Conservation (phyloP, 2,888 invertebrate genomes). For the Epirrita christyi region DNA sequence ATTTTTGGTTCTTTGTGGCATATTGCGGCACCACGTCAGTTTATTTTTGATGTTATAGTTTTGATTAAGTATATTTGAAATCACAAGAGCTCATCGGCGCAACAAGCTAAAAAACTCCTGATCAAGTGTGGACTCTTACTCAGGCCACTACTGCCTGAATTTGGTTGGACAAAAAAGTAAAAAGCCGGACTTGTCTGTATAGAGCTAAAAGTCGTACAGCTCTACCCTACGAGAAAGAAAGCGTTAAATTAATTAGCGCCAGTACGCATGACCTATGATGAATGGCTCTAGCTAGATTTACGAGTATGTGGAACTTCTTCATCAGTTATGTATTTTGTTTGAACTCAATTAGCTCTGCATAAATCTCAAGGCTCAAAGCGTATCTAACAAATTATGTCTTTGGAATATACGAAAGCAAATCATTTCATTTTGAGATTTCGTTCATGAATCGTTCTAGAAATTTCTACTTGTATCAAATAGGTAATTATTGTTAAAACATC, state of each 20-base stretch:
- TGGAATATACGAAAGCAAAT: slow-evolving; percentile 4
- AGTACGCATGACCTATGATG: slow-evolving; percentile 68
- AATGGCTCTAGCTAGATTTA: slow-evolving; percentile 62
- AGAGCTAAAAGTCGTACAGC: background rate
- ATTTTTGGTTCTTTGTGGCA: too few relatives aligned
- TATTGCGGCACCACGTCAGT: too few relatives aligned
- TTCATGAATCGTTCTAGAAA: background rate
- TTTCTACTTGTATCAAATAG: too few relatives aligned
- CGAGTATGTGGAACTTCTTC: slow-evolving; percentile 12
- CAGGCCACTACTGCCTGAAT: background rate
- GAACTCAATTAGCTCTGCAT: slow-evolving; percentile 14
- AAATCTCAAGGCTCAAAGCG: background rate
- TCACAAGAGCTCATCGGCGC: too few relatives aligned
- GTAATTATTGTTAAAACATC: too few relatives aligned
- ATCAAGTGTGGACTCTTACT: too few relatives aligned
- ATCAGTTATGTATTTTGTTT: slow-evolving; percentile 5
- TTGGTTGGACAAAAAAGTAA: background rate
- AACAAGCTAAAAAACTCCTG: too few relatives aligned
- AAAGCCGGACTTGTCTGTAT: background rate
- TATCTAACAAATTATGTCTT: background rate
- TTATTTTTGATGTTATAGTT: too few relatives aligned
- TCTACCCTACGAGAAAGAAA: slow-evolving; percentile 69
- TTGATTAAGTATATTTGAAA: too few relatives aligned
- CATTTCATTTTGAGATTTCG: background rate
- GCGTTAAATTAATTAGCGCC: slow-evolving; percentile 76